Conservation (phyloP, 2,113 vertebrate species). For the Poeciliopsis occidentalis region DNA sequence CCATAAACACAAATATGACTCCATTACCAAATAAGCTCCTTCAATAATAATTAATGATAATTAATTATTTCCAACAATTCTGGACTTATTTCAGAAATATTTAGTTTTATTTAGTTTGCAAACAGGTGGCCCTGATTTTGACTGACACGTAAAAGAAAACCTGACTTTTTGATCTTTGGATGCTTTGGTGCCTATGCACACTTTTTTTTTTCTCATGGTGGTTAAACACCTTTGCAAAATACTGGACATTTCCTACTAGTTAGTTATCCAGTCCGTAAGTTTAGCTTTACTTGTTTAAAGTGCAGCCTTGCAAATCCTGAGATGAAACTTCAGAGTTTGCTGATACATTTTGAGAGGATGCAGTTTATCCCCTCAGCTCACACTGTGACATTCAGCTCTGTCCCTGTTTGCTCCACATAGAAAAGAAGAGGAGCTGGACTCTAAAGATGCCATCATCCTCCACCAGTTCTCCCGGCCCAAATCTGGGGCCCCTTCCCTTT, state of each 20-base stretch:
- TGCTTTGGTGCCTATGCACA: not conserved
- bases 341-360: not conserved
- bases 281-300: no score
- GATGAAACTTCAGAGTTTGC: not conserved
- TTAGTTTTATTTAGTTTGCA: no score
- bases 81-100: no score
- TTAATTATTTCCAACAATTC: no score
- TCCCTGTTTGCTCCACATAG: constrained; percentile 68
- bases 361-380: not conserved
- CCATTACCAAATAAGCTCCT: no score
- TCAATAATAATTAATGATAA: no score
- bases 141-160: not conserved
- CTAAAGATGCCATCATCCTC: constrained; percentile 96
- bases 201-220: not conserved
- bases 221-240: not conserved
- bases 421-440: constrained; percentile 97
- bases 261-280: no score
- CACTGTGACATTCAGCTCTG: not conserved
- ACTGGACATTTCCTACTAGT: no score
- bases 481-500: constrained; percentile 91
- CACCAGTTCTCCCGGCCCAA: constrained; percentile 97
- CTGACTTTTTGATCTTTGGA: not conserved
- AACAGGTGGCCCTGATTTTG: not conserved
- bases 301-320: not conserved
- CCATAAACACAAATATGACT: no score